Evolutionary conservation across 2,888 invertebrate genomes (phyloP), one percentile per base, ranked within the genome.

Genomic region (Caenorhabditis sp.): DNA sequence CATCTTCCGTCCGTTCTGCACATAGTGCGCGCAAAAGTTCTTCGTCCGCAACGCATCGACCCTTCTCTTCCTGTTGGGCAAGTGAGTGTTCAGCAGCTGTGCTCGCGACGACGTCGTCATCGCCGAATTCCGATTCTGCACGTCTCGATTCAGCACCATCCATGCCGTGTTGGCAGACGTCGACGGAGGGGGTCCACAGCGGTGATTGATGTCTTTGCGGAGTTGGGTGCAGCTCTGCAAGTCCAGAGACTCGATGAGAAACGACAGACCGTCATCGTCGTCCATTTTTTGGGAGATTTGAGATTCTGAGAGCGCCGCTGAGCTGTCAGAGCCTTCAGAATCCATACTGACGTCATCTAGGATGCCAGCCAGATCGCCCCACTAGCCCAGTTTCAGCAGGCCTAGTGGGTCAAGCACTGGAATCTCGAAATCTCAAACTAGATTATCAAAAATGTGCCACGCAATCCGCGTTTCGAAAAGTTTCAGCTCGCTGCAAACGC

Each of bases 11-110:
- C 90, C 91, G 19, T 85, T 76, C 26, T 88, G 66, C 1, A 86
- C 73, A 72, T 88, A 91, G 41, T 89, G 86, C 14, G 85, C 85
- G 73, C 91, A 90, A 74, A 92, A 92, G 5, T 88, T 89, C 44
- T 80, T 84, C 12, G 88, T 88, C 28, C 66, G 64, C 35, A 85
- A 31, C 26, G 81, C 80, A 44, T 83, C 87, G 54, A 91, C 83
- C 6, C 80, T 72, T 56, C 86, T 77, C 47, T 86, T 75, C 10
- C 75, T 72, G 70, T 91, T 91, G 26, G 91, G 90, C 35, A 90
- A 68, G 54, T 84, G 89, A 5, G 88, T 84, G 56, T 84, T 84
- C 26, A 61, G 35, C 35, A 84, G 4, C 35, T 64, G 28, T 0
- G 73, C 77, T 58, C 58, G n/a, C 0, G 64, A 51, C 4, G 26